phyloP scores from a whole-genome alignment of 1,140 invertebrate species.

The Linepithema humile region DNA sequence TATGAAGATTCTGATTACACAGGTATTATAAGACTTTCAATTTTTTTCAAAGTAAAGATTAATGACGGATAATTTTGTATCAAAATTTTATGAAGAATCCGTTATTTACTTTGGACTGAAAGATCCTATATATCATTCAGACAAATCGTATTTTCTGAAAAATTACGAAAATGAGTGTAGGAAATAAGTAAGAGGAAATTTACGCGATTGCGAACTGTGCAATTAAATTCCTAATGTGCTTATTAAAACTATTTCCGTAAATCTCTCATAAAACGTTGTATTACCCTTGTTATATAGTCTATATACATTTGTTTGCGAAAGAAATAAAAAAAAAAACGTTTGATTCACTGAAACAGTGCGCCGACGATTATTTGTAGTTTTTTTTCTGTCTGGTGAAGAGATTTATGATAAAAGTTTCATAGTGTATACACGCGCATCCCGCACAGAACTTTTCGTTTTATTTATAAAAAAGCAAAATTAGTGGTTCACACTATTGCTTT shows the following conservation, averaged over 20 bases:
- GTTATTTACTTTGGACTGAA: too few species aligned
- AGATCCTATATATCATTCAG: too few species aligned
- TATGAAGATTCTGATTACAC: neutral
- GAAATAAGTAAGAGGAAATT: neutral
- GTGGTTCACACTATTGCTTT: neutral
- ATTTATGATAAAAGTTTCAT: conserved; percentile 67
- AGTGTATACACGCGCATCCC: neutral
- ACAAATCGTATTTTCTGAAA: neutral
- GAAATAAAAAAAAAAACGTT: conserved; percentile 11
- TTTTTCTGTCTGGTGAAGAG: conserved; percentile 33
- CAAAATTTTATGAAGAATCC: too few species aligned
- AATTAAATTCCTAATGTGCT: conserved; percentile 5
- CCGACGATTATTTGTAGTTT: conserved; percentile 63
- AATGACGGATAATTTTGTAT: too few species aligned
- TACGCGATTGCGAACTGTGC: neutral
- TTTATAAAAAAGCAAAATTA: conserved; percentile 45
- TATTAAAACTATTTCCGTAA: conserved; percentile 13
- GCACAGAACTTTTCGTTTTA: conserved; percentile 24
- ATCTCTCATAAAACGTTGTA: neutral
- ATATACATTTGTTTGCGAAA: conserved; percentile 21
- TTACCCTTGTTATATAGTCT: conserved; percentile 17
- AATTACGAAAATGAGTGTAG: neutral
- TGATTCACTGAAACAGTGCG: conserved; percentile 32
- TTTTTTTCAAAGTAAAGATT: neutral
- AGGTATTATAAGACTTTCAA: neutral